A percentile compares a stretch with the other conserved stretches of the same genome.
phyloP scores from a whole-genome alignment of 1,140 invertebrate species.

The Zaprionus inermis region DNA sequence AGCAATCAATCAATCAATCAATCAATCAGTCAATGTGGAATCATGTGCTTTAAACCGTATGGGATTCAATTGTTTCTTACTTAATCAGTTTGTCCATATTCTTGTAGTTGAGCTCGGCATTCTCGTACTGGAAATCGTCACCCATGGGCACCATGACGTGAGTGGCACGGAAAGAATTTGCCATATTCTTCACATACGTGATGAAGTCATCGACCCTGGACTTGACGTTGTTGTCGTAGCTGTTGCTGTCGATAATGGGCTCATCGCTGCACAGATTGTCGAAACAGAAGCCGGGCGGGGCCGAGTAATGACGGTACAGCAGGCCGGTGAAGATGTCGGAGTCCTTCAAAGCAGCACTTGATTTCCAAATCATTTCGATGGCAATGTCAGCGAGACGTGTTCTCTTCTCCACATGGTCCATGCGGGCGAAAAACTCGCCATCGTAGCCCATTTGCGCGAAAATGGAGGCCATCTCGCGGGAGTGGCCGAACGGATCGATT shows the following conservation, averaged over 20 bases:
- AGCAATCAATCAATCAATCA: not conserved
- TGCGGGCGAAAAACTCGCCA: conserved; percentile 93
- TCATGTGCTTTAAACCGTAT: not conserved
- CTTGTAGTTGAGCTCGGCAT: conserved; percentile 92
- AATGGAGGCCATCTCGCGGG: conserved; percentile 93
- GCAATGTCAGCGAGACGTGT: conserved; percentile 87
- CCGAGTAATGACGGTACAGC: conserved; percentile 91
- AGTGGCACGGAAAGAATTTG: conserved; percentile 86
- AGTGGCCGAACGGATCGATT: conserved; percentile 97
- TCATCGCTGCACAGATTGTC: conserved; percentile 93
- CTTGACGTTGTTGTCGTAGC: conserved; percentile 90
- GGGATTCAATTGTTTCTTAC: conserved; percentile 84
- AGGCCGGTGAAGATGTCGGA: conserved; percentile 89
- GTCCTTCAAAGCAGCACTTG: conserved; percentile 87
- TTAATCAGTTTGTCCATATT: conserved; percentile 96
- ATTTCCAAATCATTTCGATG: conserved; percentile 81
- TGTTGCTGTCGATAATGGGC: conserved; percentile 91
- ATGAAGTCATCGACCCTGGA: conserved; percentile 87
- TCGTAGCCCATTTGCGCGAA: conserved; percentile 94
- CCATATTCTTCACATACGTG: conserved; percentile 85
- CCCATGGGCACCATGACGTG: conserved; percentile 97
- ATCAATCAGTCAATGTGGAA: not conserved
- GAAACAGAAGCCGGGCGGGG: conserved; percentile 95
- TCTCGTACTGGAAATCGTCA: conserved; percentile 95
- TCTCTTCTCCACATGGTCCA: conserved; percentile 94